Evolutionary conservation across 53 echinoderm and acorn worm genomes (phyloP), one percentile per base, ranked within the genome.

Genomic region (Astropecten irregularis): DNA sequence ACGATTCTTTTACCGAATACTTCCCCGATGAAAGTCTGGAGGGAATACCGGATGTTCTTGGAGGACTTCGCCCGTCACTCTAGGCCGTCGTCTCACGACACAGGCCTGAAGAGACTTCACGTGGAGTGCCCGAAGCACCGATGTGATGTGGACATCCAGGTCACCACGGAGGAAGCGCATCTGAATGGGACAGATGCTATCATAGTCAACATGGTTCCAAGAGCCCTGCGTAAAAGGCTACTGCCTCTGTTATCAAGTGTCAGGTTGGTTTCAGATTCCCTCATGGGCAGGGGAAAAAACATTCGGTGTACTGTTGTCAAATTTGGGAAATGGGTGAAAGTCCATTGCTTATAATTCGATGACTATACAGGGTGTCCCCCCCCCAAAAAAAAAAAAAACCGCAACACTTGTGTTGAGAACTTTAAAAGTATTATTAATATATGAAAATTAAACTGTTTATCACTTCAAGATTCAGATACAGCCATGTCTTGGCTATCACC

Each of bases 181-280:
- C 79, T 94, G 2, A 76, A 86, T 6, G 71, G 82, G 2, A 88
- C 88, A 23, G 91, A 94, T 62, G 95, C 91, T 18, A 68, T 94
- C 36, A 21, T 94, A 4, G 57, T 94, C 46, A 94, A 94, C 64
- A 64, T 94, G 65, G 88, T 86, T 9, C 95, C 95, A 0, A 84
- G 89, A 29, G 69, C 84, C 38, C 54, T 91, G 1, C 88, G 89
- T 11, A 50, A 86, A 25, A 86, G 70, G 20, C 86, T 91, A 64
- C 58, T 76, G 40, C 18, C 21, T 14, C 55, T 76, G 1, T 58
- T 58, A 27, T 76, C 76, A 39, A 56, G 57, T 58, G 40, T 57
- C 4, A 76, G 76, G 76, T 76, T 30, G 14, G 62, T 62, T 62
- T n/a, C n/a, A n/a, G n/a, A n/a, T n/a, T n/a, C n/a, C n/a, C n/a